phyloP scores from a whole-genome alignment of 2,888 invertebrate genomes.

The Catocala fraxini region DNA sequence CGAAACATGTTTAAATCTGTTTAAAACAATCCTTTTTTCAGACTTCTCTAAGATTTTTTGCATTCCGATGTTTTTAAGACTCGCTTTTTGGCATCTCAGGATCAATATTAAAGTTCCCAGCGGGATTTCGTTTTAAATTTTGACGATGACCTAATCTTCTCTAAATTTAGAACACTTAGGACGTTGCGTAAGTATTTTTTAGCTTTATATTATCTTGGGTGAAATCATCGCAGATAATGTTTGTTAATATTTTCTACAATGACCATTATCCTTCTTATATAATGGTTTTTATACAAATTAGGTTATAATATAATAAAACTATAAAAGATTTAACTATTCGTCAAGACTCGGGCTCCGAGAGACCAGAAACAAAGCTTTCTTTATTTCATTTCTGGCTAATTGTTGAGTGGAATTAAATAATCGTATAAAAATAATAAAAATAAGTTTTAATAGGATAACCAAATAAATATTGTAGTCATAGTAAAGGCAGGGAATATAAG shows the following conservation, averaged over 20 bases:
- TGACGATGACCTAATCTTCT: constrained; percentile 35
- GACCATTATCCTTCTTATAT: no score
- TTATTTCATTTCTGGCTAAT: no score
- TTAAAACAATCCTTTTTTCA: constrained; percentile 3
- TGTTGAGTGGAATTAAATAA: no score
- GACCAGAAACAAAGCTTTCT: no score
- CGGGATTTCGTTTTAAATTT: constrained; percentile 28
- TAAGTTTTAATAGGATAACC: no score
- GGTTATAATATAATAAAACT: no score
- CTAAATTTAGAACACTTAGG: constrained; percentile 31
- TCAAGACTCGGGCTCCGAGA: no score
- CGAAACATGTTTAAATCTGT: background rate
- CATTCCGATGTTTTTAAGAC: background rate
- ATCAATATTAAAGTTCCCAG: constrained; percentile 30
- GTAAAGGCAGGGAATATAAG: no score
- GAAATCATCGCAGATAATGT: constrained; percentile 13
- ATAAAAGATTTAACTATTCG: no score
- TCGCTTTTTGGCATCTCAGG: constrained; percentile 21
- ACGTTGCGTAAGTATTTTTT: constrained; percentile 20
- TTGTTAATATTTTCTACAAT: background rate
- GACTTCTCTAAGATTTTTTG: background rate
- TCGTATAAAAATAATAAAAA: no score
- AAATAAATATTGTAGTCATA: no score
- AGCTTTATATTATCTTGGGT: constrained; percentile 11
- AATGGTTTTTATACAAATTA: no score